A percentile compares a stretch with the other conserved stretches of the same genome.
Evolutionary conservation across 2,797 vertebrate genomes (phyloP).

Genomic region (Falco cherrug): DNA sequence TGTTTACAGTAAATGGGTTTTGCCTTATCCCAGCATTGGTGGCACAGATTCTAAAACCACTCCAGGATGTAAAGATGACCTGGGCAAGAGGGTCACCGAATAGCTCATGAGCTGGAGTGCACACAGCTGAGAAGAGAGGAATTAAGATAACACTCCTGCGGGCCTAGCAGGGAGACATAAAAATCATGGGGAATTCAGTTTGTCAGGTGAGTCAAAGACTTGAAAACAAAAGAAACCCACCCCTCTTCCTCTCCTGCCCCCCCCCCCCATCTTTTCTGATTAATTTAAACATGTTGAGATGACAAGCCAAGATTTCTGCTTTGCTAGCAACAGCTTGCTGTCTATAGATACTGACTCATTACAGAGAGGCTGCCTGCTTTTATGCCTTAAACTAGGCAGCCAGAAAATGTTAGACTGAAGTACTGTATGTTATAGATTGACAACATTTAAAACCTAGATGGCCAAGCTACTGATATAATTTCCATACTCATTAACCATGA

Average conservation of each 20-base stretch:
- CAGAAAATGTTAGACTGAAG: constrained; percentile 39
- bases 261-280: constrained; percentile 40
- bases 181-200: constrained; percentile 33
- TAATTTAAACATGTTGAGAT: constrained; percentile 55
- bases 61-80: not conserved
- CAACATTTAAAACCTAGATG: constrained; percentile 63
- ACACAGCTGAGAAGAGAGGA: not conserved
- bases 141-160: not conserved
- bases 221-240: constrained; percentile 54
- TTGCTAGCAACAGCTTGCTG: constrained; percentile 49
- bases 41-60: not conserved
- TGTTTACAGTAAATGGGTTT: not conserved
- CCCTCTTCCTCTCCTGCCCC: constrained; percentile 25
- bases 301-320: constrained; percentile 52
- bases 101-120: not conserved
- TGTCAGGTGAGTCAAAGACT: constrained; percentile 46
- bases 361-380: constrained; percentile 53
- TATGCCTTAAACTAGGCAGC: constrained; percentile 49
- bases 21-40: not conserved
- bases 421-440: constrained; percentile 42
- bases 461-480: constrained; percentile 53
- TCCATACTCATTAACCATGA: constrained; percentile 54
- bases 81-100: not conserved
- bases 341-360: constrained; percentile 31
- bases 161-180: not conserved